Conservation (phyloP, 2,888 invertebrate genomes). For the Pseudoips prasinana region DNA sequence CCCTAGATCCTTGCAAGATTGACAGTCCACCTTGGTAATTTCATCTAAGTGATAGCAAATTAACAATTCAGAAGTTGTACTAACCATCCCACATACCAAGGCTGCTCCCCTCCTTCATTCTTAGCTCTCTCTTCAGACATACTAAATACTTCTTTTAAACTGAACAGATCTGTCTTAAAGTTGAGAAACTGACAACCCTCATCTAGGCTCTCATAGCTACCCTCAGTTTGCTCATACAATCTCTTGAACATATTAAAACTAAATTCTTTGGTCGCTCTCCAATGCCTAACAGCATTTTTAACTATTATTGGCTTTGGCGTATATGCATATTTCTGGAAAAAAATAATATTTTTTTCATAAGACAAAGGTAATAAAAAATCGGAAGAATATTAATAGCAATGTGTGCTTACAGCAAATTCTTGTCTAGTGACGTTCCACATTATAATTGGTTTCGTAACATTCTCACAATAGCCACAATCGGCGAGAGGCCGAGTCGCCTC, state of each 20-base stretch:
- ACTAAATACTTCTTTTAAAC: conserved; percentile 88
- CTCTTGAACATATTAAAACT: conserved; percentile 86
- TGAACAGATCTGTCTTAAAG: conserved; percentile 91
- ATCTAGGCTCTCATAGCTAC: conserved; percentile 87
- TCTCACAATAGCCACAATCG: conserved; percentile 89
- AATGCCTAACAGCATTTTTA: conserved; percentile 87
- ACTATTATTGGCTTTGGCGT: conserved; percentile 90
- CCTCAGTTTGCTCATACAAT: conserved; percentile 85
- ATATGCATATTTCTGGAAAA: conserved; percentile 85
- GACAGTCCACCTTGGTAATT: too few relatives aligned
- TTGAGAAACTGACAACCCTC: conserved; percentile 94
- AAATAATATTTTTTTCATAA: neutral
- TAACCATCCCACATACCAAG: conserved; percentile 96
- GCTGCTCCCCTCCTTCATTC: conserved; percentile 83
- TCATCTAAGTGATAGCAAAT: too few relatives aligned
- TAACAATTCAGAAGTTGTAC: too few relatives aligned
- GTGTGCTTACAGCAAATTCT: conserved; percentile 81
- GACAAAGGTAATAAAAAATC: too few relatives aligned
- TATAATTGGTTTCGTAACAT: conserved; percentile 85
- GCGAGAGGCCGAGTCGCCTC: conserved; percentile 92
- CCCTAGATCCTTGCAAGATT: too few relatives aligned
- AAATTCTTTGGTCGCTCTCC: conserved; percentile 88
- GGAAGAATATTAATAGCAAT: too few relatives aligned
- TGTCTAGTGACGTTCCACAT: conserved; percentile 85
- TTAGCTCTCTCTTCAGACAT: conserved; percentile 86